Base-by-base conservation (phyloP, 2,888 invertebrate genomes). In the Lasioglossum lativentre region DNA sequence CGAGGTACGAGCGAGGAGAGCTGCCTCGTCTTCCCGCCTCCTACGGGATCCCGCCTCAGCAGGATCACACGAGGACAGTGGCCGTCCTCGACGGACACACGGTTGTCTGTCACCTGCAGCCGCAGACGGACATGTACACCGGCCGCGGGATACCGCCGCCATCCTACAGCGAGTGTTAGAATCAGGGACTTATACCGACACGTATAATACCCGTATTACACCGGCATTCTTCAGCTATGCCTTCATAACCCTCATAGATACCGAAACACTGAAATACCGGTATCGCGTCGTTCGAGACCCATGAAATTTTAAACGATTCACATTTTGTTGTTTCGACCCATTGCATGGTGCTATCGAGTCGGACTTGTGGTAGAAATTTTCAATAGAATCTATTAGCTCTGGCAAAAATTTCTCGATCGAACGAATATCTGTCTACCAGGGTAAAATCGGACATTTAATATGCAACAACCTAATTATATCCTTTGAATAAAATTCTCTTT, bases 21-120 rank as follows among this genome's bases (percentile, higher is more conserved):
- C 86, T 94, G 80, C 92, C 93, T 12, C 92, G 94, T 74, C 87
- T 94, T 45, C 92, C 92, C 5, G 85, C 88, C 30, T 80, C 45
- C 16, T 94, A 94, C 88, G 94, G 92, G 5, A 86, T 93, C 34
- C 92, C 93, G 27, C 91, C 91, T 19, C 93, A 93, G 74, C 94
- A 93, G 84, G 95, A 95, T 78, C 95, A 94, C 88, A 94, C 94
- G 85, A 91, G 95, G 82, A 94, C 95, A 42, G 97, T 98, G 45
- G 98, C 98, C 23, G 98, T 98, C 86, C 96, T 98, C 78, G 98
- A 98, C 94, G 98, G 98, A 72, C 97, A 97, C 93, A 98, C 98
- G 85, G 98, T 98, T 83, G 97, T 98, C 82, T 98, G 98, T 95
- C 98, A 98, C 94, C 95, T 98, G 92, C 98, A 98, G 94, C 98